Base-by-base conservation (phyloP, 2,797 vertebrate species). In the Mustela erminea region DNA sequence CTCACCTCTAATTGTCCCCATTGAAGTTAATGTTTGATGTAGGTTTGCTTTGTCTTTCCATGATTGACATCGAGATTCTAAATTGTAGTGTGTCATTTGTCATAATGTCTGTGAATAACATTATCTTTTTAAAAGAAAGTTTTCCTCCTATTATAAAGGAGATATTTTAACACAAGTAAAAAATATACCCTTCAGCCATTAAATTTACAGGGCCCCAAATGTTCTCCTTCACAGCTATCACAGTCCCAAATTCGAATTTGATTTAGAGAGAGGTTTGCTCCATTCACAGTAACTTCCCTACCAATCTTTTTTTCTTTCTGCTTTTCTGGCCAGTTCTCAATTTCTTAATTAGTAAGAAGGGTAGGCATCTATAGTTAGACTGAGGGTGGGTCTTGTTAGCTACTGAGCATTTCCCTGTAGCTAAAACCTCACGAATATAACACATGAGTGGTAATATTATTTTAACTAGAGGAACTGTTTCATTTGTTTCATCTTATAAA, bases 231-330 rank as follows among this genome's bases (percentile, higher is more conserved):
- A n/a, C n/a, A n/a, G n/a, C n/a, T n/a, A n/a, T n/a, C n/a, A n/a
- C n/a, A n/a, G n/a, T n/a, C n/a, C n/a, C n/a, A n/a, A n/a, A 82
- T 80, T 97, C 58, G 95, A 87, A 80, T 41, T 92, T 89, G 49
- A 93, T 87, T 92, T 60, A 52, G 58, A 74, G 43, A 80, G 20
- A 17, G 11, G 6, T 41, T 75, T 95, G 12, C 4, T 86, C 23
- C 29, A 49, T 77, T 77, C 41, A 83, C n/a, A 46, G 1, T 3
- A 60, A 17, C 4, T 93, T 95, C 38, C 77, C 35, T 10, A 90
- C 2, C 27, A 72, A 32, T 25, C 17, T 23, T 75, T 70, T 49
- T 52, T 46, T 1, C 4, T 29, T 87, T 43, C n/a, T n/a, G 7
- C 35, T 85, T 96, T 93, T 52, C 46, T 29, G 41, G 18, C 0